Evolutionary conservation across 2,797 vertebrate species (phyloP).

Genomic region (Sphenodon punctatus): DNA sequence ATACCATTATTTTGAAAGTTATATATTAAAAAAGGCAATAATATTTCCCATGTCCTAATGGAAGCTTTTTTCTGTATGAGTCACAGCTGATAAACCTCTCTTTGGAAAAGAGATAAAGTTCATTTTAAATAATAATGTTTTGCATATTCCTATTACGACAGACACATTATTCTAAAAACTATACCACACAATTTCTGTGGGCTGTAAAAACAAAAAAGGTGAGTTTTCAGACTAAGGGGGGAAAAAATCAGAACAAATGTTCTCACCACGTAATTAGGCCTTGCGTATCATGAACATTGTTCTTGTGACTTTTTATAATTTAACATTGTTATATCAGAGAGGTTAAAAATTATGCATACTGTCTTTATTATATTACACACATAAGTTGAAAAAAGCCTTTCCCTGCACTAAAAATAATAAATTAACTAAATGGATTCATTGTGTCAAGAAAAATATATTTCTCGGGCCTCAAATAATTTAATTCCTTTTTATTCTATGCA

Average conservation of each 20-base stretch:
- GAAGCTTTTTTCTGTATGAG: slow-evolving; percentile 39
- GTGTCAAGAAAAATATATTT: slow-evolving; percentile 61
- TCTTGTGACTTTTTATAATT: slow-evolving; percentile 64
- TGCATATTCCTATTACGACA: slow-evolving; percentile 59
- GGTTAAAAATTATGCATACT: slow-evolving; percentile 62
- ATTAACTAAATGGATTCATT: slow-evolving; percentile 66
- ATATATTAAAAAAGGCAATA: slow-evolving; percentile 49
- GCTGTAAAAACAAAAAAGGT: slow-evolving; percentile 60
- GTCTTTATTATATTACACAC: slow-evolving; percentile 65
- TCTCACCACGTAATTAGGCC: slow-evolving; percentile 59
- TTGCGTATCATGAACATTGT: slow-evolving; percentile 57
- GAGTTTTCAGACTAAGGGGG: slow-evolving; percentile 44
- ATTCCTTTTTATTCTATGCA: slow-evolving; percentile 66
- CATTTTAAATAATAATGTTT: slow-evolving; percentile 63
- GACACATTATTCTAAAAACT: slow-evolving; percentile 20
- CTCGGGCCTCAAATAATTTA: slow-evolving; percentile 64
- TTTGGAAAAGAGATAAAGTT: slow-evolving; percentile 51
- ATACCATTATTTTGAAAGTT: slow-evolving; percentile 61
- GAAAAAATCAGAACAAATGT: slow-evolving; percentile 59
- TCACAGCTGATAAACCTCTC: slow-evolving; percentile 50
- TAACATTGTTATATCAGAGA: slow-evolving; percentile 59
- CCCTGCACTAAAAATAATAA: slow-evolving; percentile 66
- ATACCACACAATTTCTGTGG: slow-evolving; percentile 30
- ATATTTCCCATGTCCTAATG: slow-evolving; percentile 52
- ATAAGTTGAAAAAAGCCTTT: slow-evolving; percentile 54